Evolutionary conservation across 2,797 vertebrate genomes (phyloP).

Genomic region (Anguilla marmorata): DNA sequence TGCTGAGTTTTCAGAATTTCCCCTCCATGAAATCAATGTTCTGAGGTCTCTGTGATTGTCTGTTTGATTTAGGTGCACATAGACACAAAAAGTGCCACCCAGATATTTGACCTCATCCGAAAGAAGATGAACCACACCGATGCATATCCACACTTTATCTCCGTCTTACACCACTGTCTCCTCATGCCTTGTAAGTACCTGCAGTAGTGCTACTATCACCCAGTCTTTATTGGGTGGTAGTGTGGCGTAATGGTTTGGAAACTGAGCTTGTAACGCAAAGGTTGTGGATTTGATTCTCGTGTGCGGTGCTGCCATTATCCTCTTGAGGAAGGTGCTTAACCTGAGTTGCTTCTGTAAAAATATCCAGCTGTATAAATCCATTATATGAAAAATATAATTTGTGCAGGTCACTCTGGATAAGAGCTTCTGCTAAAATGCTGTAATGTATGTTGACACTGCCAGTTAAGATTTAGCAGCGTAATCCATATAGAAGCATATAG

Average conservation of each 20-base stretch:
- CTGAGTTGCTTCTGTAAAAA: not conserved
- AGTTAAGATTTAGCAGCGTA: not conserved
- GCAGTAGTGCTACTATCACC: not conserved
- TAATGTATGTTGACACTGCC: not conserved
- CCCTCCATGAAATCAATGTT: not conserved
- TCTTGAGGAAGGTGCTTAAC: not conserved
- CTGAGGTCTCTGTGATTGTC: not conserved
- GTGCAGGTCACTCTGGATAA: not conserved
- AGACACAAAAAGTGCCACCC: conserved; percentile 95
- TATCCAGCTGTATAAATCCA: not conserved
- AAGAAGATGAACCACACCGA: conserved; percentile 97
- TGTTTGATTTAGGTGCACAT: conserved; percentile 82
- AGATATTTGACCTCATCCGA: conserved; percentile 95
- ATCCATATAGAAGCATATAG: not conserved
- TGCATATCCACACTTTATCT: conserved; percentile 98
- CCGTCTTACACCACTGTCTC: conserved; percentile 95
- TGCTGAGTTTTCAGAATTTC: not conserved
- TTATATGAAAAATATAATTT: not conserved
- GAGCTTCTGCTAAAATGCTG: not conserved
- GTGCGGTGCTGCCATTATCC: not conserved
- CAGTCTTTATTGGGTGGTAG: not conserved
- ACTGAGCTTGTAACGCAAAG: not conserved
- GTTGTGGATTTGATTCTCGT: not conserved
- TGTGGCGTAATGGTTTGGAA: not conserved
- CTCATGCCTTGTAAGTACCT: conserved; percentile 94